phyloP scores from a whole-genome alignment of 1,140 invertebrate species.

The Hesperophylax magnus region DNA sequence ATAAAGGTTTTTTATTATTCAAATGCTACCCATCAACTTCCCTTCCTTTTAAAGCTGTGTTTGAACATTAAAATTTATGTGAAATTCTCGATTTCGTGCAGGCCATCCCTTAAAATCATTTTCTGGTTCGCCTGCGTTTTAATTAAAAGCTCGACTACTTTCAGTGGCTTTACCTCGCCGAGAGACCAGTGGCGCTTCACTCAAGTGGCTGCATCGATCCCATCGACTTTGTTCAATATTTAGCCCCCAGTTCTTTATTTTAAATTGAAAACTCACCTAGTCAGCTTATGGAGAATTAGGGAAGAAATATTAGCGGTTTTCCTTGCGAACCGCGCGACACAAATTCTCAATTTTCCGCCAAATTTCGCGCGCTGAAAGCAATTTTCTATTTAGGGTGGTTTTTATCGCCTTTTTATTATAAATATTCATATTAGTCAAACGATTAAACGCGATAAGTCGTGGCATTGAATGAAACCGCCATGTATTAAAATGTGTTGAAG shows the following conservation, averaged over 20 bases:
- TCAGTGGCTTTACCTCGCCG: background rate
- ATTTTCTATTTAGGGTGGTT: background rate
- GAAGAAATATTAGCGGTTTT: constrained; percentile 8
- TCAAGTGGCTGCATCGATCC: constrained; percentile 21
- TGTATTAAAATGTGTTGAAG: too few relatives aligned
- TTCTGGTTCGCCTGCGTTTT: constrained; percentile 15
- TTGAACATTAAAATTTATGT: constrained; percentile 22
- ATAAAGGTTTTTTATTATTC: background rate
- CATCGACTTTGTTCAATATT: constrained; percentile 27
- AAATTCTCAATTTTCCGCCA: background rate
- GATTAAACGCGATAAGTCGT: too few relatives aligned
- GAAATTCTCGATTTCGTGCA: background rate
- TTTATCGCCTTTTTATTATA: too few relatives aligned
- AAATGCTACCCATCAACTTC: background rate
- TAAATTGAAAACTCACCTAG: constrained; percentile 14
- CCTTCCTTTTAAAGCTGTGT: constrained; percentile 1
- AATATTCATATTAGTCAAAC: too few relatives aligned
- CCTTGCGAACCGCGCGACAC: background rate
- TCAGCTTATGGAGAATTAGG: constrained; percentile 3
- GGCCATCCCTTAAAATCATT: background rate
- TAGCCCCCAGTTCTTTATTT: constrained; percentile 12
- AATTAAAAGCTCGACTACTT: constrained; percentile 39
- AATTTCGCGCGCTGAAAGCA: background rate
- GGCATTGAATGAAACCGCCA: too few relatives aligned
- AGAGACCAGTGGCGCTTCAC: background rate